Percentiles rank a stretch among this genome's conserved stretches.
Evolutionary conservation across 2,113 vertebrate genomes (phyloP).

Genomic region (Odocoileus virginianus): DNA sequence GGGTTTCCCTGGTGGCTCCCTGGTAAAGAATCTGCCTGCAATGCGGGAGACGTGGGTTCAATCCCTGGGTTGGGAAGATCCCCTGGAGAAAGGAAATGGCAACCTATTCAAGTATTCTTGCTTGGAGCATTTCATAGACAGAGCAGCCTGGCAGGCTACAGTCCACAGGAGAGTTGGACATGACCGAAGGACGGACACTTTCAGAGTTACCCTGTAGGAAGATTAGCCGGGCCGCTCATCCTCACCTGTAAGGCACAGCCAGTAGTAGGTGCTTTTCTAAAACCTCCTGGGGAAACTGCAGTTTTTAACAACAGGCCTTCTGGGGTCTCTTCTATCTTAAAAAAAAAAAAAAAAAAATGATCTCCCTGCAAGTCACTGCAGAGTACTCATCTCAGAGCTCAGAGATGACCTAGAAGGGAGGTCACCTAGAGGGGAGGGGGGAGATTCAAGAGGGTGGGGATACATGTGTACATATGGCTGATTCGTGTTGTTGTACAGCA

Average conservation of each 20-base stretch:
- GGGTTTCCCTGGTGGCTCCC: not conserved
- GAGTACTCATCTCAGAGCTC: not conserved
- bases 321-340: not conserved
- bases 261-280: not conserved
- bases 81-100: not conserved
- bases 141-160: not conserved
- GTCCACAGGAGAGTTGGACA: not conserved
- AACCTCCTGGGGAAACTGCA: not conserved
- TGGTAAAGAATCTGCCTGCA: not conserved
- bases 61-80: not conserved
- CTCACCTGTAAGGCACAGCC: not conserved
- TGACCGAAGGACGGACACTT: not conserved
- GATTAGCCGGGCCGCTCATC: no score
- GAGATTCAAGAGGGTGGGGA: not conserved
- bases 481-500: not conserved
- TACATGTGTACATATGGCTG: not conserved
- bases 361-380: not conserved
- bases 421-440: not conserved
- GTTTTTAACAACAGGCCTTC: not conserved
- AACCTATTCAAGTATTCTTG: not conserved
- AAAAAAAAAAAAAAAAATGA: not conserved
- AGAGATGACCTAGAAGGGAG: not conserved
- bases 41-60: fast-evolving
- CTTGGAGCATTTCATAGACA: not conserved
- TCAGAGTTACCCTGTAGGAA: not conserved